Evolutionary conservation across 1,140 invertebrate genomes (phyloP), one percentile per base, ranked within the genome.

Genomic region (Diploscapter pachys): DNA sequence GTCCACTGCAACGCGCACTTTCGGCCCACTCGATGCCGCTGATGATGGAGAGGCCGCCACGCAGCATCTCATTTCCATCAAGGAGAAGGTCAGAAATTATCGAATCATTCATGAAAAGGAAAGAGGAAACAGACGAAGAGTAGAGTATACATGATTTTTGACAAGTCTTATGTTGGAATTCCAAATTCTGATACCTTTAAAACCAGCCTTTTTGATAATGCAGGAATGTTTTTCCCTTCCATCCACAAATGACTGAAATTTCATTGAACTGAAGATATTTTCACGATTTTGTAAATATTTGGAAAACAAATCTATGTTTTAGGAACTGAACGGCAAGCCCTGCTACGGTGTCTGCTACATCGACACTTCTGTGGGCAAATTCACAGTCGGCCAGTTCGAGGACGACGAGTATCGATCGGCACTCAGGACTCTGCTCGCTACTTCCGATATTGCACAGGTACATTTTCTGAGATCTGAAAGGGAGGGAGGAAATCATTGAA

Each of bases 301-400:
- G 31, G 31, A 31, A 31, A 31, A 31, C n/a, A n/a, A 31, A 31
- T 31, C 31, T 31, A 31, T 31, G 31, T 31, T 31, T 31, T 31
- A 31, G 31, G 31, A 31, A 31, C 31, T 31, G 31, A 31, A 55
- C 31, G 63, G 72, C 31, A 31, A 31, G 49, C 61, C 54, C 4
- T 53, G 53, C 4, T 93, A 92, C 87, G 96, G 96, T 48, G 90
- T 98, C 9, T 96, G 94, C 84, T 97, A 98, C 85, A 89, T 98
- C 64, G 96, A 99, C 83, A 95, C 94, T 0, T 92, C 93, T 0
- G 92, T 96, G 82, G 95, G 94, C 8, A 90, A 90, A 73, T 96
- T 98, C 84, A 88, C 93, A 86, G 68, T 99, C 63, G 92, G 93
- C 0, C 93, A 98, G 86, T 99, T 99, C 86, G 86, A 88, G 65